Evolutionary conservation across 2,888 invertebrate species (phyloP).

Genomic region (Branchipolynoe longqiensis): DNA sequence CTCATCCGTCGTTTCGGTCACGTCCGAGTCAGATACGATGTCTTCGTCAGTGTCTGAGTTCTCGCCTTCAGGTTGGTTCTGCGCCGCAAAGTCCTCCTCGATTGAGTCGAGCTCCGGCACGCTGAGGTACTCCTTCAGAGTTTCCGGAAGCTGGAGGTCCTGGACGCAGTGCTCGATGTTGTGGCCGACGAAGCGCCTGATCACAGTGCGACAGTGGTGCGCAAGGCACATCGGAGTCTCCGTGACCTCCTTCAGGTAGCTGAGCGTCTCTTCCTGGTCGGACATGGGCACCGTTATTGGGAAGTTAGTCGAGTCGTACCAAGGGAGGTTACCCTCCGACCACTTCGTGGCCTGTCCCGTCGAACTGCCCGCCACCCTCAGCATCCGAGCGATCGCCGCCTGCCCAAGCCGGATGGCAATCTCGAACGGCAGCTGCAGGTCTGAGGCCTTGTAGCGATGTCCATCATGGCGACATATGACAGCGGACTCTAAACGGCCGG

Average conservation of each 20-base stretch:
- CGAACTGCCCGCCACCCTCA: constrained; percentile 47
- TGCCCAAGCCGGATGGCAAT: constrained; percentile 50
- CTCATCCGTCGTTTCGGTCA: constrained; percentile 57
- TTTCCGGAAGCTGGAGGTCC: constrained; percentile 39
- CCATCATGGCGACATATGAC: constrained; percentile 52
- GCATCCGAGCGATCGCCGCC: constrained; percentile 40
- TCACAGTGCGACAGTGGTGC: constrained; percentile 41
- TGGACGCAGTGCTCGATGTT: constrained; percentile 55
- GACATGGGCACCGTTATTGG: background rate
- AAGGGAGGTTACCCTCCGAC: constrained; percentile 38
- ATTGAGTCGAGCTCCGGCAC: constrained; percentile 36
- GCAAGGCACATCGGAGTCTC: constrained; percentile 23
- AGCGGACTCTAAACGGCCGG: constrained; percentile 17
- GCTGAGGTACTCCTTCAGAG: constrained; percentile 48
- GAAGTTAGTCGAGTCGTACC: constrained; percentile 10
- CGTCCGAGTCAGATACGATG: constrained; percentile 44
- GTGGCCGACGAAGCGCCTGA: background rate
- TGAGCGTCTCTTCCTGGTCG: background rate
- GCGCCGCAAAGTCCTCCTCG: constrained; percentile 48
- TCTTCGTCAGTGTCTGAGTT: constrained; percentile 50
- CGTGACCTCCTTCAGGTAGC: constrained; percentile 30
- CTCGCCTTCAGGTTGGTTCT: constrained; percentile 7
- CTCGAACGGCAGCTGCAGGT: constrained; percentile 50
- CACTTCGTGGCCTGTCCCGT: constrained; percentile 31
- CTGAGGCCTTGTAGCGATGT: background rate